These are phyloP conservation scores for Blastobasis adustella DNA, from an alignment of 2,888 invertebrate genomes.

Conservation along the genomic window DNA sequence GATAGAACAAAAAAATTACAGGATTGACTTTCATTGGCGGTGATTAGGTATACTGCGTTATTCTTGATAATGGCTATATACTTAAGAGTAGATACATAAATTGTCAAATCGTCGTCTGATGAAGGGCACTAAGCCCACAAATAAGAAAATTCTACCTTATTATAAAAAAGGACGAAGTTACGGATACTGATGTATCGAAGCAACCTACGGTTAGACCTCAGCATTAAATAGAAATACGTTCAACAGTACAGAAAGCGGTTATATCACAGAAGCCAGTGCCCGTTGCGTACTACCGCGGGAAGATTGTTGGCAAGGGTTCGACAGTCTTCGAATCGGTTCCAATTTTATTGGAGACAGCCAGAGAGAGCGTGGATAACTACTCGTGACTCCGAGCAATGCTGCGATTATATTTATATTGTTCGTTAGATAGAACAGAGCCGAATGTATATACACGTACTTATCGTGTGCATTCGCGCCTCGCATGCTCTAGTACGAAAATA, in stretches of 20 bases:
- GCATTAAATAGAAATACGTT: too few species aligned
- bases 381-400: too few species aligned
- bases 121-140: not conserved
- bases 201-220: too few species aligned
- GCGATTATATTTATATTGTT: too few species aligned
- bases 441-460: conserved; percentile 18
- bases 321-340: conserved; percentile 38
- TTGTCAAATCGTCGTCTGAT: too few species aligned
- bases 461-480: not conserved
- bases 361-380: conserved; percentile 4
- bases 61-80: too few species aligned
- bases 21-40: too few species aligned
- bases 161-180: conserved; percentile 1
- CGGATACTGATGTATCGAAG: not conserved
- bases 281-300: conserved; percentile 10
- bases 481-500: conserved; percentile 55
- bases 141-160: not conserved
- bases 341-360: conserved; percentile 36
- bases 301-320: conserved; percentile 42
- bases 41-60: too few species aligned
- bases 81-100: too few species aligned
- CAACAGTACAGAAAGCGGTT: conserved; percentile 2
- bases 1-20: too few species aligned
- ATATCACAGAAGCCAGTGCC: conserved; percentile 15
- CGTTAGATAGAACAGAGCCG: too few species aligned